Base-by-base conservation (phyloP, 2,797 vertebrate genomes). In the Champsocephalus esox region DNA sequence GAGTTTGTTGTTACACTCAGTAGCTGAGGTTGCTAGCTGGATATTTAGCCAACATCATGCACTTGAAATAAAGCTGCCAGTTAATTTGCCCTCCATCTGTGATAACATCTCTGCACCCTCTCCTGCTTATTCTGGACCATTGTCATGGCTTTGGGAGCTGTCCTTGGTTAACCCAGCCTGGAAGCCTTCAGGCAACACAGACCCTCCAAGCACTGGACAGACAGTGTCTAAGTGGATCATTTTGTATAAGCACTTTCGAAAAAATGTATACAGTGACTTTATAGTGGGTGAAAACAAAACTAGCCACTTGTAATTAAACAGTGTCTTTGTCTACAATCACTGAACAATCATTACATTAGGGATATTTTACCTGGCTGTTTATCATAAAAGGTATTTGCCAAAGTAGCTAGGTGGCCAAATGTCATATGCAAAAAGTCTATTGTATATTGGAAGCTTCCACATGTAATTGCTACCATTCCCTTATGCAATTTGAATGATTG, bases 61-160 rank as follows among this genome's bases (percentile, higher is more conserved):
- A 0, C 49, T 66, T 69, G 5, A 56, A 24, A 17, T 61, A 45
- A 75, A 63, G 28, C 70, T 34, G 17, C 50, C 43, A 61, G 43
- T 71, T 61, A 3, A 60, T 19, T 66, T 75, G 72, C 43, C 43
- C 65, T 81, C 70, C 60, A 70, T 79, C 64, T 73, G 71, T 32
- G 45, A 76, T 65, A 73, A 64, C 91, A 87, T 90, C 88, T 92
- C 80, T 91, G 70, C 88, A 77, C 74, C 73, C 83, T 88, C 89
- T 91, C 89, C 90, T 89, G 82, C 92, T 91, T 91, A 82, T 80
- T 81, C 79, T 84, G 80, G 79, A 88, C 32, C 12, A 46, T 64
- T 72, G 65, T 76, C 84, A 50, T 67, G 69, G 66, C 59, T 78
- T 72, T 67, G 72, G 61, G 38, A 67, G 77, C 83, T 73, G 73